A percentile compares a stretch with the other conserved stretches of the same genome.
phyloP scores from a whole-genome alignment of 2,797 vertebrate genomes.

The Oryzias sinensis region DNA sequence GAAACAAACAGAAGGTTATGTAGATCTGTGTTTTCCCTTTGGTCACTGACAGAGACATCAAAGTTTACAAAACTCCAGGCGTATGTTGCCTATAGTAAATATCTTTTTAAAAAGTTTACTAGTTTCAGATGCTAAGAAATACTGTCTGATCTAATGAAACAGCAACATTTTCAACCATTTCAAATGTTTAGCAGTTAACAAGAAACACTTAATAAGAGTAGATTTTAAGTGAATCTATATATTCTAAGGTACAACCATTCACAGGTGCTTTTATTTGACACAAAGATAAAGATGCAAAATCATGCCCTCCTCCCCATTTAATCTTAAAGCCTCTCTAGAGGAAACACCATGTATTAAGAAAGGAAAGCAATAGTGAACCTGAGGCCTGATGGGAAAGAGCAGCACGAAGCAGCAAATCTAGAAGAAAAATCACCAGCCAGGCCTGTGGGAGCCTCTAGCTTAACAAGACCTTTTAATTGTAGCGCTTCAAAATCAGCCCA shows the following conservation, averaged over 20 bases:
- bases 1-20: conserved; percentile 41
- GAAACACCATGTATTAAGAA: conserved; percentile 12
- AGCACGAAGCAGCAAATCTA: conserved; percentile 11
- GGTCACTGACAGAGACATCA: conserved; percentile 23
- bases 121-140: too few relatives aligned
- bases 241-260: conserved; percentile 6
- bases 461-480: conserved; percentile 15
- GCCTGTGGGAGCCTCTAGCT: conserved; percentile 11
- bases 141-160: too few relatives aligned
- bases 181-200: too few relatives aligned
- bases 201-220: too few relatives aligned
- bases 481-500: conserved; percentile 22
- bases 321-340: conserved; percentile 4
- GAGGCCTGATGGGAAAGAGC: conserved; percentile 10
- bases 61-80: conserved; percentile 7
- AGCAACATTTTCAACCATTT: too few relatives aligned
- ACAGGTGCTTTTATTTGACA: neutral
- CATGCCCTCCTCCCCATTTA: conserved; percentile 1
- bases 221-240: neutral
- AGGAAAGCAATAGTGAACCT: conserved; percentile 11
- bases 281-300: neutral
- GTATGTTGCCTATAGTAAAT: neutral
- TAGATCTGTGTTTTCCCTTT: conserved; percentile 30
- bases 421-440: conserved; percentile 9
- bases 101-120: too few relatives aligned